Percentiles rank a stretch among this genome's conserved stretches.
Conservation (phyloP, 2,888 invertebrate species). For the Gasteruption jaculator region DNA sequence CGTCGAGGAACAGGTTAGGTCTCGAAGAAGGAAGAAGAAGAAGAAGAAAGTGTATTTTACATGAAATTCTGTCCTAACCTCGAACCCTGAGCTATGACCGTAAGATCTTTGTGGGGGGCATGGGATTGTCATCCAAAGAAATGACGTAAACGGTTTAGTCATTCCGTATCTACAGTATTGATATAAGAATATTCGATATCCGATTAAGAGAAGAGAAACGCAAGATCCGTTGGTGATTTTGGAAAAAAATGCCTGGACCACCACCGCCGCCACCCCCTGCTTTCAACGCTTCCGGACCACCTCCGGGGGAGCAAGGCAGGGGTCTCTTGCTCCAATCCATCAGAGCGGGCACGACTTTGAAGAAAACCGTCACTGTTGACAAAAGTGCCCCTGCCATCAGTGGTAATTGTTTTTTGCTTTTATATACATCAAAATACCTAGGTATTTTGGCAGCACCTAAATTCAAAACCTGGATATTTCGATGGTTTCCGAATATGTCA, state of each 20-base stretch:
- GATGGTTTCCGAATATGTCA: no score
- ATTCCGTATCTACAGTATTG: no score
- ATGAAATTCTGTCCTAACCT: no score
- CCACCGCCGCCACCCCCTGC: slow-evolving; percentile 61
- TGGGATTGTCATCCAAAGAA: no score
- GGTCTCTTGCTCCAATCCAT: slow-evolving; percentile 76
- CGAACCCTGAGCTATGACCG: no score
- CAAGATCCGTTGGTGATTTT: slow-evolving; percentile 30
- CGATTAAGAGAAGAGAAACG: no score
- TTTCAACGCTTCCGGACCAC: slow-evolving; percentile 51
- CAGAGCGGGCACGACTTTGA: slow-evolving; percentile 74
- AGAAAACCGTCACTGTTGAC: slow-evolving; percentile 85
- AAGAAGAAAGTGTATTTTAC: no score
- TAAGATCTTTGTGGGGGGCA: no score
- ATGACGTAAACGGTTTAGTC: no score
- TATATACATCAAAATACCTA: not conserved
- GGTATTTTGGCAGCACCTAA: not conserved
- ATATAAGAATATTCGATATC: no score
- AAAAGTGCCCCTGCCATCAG: slow-evolving; percentile 78
- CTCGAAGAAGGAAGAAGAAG: no score
- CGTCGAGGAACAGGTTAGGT: no score
- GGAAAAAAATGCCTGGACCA: slow-evolving; percentile 54
- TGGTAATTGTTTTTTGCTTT: slow-evolving; percentile 54
- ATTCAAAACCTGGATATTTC: not conserved
- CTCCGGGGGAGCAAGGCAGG: slow-evolving; percentile 56